Evolutionary conservation across 2,888 invertebrate genomes (phyloP).

Genomic region (Ischnura elegans): DNA sequence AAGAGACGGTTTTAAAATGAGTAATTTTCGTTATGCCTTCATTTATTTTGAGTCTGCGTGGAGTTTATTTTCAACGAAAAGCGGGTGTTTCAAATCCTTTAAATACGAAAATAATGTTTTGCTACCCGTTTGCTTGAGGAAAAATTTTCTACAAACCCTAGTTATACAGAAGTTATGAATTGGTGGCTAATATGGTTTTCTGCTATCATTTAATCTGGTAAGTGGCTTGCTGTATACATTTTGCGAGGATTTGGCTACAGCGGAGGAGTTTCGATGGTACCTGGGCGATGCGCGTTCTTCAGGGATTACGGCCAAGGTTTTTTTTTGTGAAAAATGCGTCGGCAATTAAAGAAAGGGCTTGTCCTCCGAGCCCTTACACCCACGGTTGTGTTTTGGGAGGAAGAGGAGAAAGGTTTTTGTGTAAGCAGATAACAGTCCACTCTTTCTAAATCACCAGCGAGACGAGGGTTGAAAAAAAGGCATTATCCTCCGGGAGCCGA

Average conservation of each 20-base stretch:
- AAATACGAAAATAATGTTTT: no score
- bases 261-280: background rate
- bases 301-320: background rate
- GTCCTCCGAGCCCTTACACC: background rate
- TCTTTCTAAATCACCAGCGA: slow-evolving; percentile 14
- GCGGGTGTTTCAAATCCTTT: no score
- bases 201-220: background rate
- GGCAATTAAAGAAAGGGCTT: slow-evolving; percentile 19
- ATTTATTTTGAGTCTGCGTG: no score
- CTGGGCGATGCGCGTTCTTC: background rate
- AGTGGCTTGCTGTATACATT: background rate
- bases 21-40: no score
- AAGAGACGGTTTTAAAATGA: no score
- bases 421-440: slow-evolving; percentile 20
- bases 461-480: slow-evolving; percentile 5
- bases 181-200: no score
- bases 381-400: background rate
- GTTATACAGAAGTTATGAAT: no score
- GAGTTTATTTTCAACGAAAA: no score
- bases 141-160: no score
- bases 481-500: background rate
- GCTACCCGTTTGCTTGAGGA: no score
- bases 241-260: background rate
- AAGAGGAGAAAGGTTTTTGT: slow-evolving; percentile 6
- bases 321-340: background rate